Percentiles rank a stretch among this genome's conserved stretches.
Conservation (phyloP, 2,797 vertebrate genomes). For the Mus caroli region DNA sequence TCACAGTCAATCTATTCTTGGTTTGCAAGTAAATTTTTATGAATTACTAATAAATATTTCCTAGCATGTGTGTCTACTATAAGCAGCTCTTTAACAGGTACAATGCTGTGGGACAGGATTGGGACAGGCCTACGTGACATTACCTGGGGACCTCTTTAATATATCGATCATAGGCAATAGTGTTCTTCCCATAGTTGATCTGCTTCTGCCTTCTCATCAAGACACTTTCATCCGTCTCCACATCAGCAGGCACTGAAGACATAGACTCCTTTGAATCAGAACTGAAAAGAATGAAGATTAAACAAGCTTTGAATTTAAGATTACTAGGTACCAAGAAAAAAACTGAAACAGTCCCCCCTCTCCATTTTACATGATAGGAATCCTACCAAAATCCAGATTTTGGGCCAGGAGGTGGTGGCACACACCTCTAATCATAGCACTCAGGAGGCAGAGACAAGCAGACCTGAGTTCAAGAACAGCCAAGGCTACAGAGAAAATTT, state of each 20-base stretch:
- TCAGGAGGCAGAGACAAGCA: neutral
- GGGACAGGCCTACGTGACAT: neutral
- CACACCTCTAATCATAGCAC: neutral
- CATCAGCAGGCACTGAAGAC: slow-evolving; percentile 88
- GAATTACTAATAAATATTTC: neutral
- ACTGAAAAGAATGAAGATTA: slow-evolving; percentile 83
- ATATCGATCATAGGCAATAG: slow-evolving; percentile 96
- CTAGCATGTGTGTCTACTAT: neutral
- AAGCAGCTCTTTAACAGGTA: neutral
- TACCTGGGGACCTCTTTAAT: slow-evolving; percentile 96
- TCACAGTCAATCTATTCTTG: neutral
- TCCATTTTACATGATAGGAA: neutral
- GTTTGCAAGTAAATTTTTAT: neutral
- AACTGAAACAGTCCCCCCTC: neutral
- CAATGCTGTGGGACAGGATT: accelerated
- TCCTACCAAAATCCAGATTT: neutral
- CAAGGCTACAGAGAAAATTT: neutral
- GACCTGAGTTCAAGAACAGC: neutral
- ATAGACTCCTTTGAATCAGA: slow-evolving; percentile 95
- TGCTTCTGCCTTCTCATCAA: slow-evolving; percentile 97
- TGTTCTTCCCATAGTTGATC: slow-evolving; percentile 99
- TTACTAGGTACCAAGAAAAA: neutral
- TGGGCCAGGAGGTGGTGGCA: neutral
- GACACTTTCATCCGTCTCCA: slow-evolving; percentile 95
- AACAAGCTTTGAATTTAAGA: neutral